Base-by-base conservation (phyloP, 2,888 invertebrate species). In the Amphimallon solstitiale region DNA sequence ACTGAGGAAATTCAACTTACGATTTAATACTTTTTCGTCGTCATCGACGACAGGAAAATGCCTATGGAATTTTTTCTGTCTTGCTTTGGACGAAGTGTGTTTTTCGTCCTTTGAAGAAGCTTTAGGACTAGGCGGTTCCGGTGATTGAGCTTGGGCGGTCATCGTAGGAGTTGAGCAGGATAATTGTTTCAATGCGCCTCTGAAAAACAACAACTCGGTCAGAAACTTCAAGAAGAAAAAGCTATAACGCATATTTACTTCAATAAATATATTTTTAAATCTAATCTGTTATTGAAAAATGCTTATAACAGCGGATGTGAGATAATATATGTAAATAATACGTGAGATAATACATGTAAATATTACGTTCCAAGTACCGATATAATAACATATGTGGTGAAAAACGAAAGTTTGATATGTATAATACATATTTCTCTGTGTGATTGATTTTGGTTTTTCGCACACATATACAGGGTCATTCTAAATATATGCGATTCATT, bases 11-110 rank as follows among this genome's bases (percentile, higher is more conserved):
- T 10, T 10, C 9, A 65, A 87, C 90, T 89, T 83, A 92, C 92
- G 93, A 82, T 94, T 94, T 76, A 95, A 88, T 73, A 95, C 92
- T 77, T 89, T 89, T 83, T 95, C 95, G 77, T 94, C 92, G 17
- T 89, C 88, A 48, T 92, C 89, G 73, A 94, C 93, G 80, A 92
- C 90, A 72, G 90, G 90, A 84, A 95, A 95, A 82, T 94, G 92
- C 70, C 94, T 87, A 79, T 92, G 91, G 83, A 95, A 95, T 83
- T 95, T 95, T 83, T 94, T 94, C 83, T 94, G 94, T 45, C 94
- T 85, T 51, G 92, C 88, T 79, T 91, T 91, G 79, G 89, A 89
- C 46, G 89, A 89, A 73, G 85, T 84, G 12, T 59, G 23, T 23
- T 63, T 63, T 34, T 67, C 64, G 29, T 67, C 67, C 15, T 67